These are phyloP conservation scores for Standfussiana lucernea DNA, from an alignment of 2,888 invertebrate species.

Conservation along the genomic window DNA sequence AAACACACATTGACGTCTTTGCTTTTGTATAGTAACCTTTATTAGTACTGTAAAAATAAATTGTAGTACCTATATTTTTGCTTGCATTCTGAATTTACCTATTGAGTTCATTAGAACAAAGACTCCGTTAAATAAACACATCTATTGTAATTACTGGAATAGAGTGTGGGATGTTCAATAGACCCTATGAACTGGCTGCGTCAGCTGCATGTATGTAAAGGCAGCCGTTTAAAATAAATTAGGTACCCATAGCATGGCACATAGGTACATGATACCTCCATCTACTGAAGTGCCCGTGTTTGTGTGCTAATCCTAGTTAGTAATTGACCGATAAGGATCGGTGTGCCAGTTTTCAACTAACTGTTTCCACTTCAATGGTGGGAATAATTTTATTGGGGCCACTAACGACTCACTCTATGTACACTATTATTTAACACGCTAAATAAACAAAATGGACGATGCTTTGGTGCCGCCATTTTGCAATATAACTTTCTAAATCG, in stretches of 20 bases:
- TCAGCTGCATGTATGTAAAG: not conserved
- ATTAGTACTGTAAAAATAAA: not conserved
- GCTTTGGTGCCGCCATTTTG: slow-evolving; percentile 27
- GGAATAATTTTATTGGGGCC: slow-evolving; percentile 55
- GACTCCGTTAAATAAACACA: slow-evolving; percentile 1
- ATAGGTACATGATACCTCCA: not conserved
- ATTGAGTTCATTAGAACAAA: slow-evolving; percentile 26
- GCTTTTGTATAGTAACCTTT: not conserved
- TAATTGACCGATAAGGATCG: slow-evolving; percentile 68
- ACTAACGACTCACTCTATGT: slow-evolving; percentile 35
- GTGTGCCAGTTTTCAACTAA: slow-evolving; percentile 48
- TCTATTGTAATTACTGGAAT: slow-evolving; percentile 22
- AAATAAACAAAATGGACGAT: slow-evolving; percentile 42
- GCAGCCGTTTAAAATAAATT: slow-evolving; percentile 26
- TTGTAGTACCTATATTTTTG: not conserved
- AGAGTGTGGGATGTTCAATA: not conserved
- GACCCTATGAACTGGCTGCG: not conserved
- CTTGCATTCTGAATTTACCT: slow-evolving; percentile 5
- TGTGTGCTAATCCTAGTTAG: slow-evolving; percentile 55
- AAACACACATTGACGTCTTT: not conserved
- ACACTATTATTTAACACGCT: slow-evolving; percentile 25
- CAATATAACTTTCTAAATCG: slow-evolving; percentile 55
- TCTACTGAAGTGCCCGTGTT: slow-evolving; percentile 41
- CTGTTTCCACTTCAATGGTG: slow-evolving; percentile 41
- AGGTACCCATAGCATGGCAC: not conserved